A percentile compares a stretch with the other conserved stretches of the same genome.
phyloP scores from a whole-genome alignment of 2,797 vertebrate genomes.

The Avahi laniger region DNA sequence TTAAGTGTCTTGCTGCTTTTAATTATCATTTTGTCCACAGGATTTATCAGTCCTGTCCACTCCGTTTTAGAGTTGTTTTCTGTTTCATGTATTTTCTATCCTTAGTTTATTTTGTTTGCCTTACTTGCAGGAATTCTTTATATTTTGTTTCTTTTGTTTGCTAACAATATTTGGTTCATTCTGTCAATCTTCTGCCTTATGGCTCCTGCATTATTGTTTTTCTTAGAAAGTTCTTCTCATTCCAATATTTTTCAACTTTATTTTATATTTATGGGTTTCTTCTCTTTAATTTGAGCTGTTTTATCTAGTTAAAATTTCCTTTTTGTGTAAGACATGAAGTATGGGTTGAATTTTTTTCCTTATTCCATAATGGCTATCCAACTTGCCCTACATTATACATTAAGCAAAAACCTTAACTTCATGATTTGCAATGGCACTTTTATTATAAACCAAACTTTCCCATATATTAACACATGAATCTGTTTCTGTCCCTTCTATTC shows the following conservation, averaged over 20 bases:
- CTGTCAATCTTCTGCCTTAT: not conserved
- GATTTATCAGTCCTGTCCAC: not conserved
- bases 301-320: not conserved
- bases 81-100: not conserved
- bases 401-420: not conserved
- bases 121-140: not conserved
- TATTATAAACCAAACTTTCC: not conserved
- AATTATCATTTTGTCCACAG: not conserved
- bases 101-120: not conserved
- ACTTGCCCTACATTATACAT: not conserved
- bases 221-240: not conserved
- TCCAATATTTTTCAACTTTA: not conserved
- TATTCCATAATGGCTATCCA: not conserved
- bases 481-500: not conserved
- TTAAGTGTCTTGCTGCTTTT: not conserved
- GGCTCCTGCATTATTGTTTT: not conserved
- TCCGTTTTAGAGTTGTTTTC: not conserved
- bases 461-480: not conserved
- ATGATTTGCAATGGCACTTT: not conserved
- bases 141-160: not conserved
- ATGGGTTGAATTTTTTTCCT: not conserved
- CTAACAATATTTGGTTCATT: not conserved
- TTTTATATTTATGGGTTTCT: not conserved
- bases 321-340: not conserved
- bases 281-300: not conserved